These are phyloP conservation scores for Temnopleurus reevesii DNA, from an alignment of 53 echinoderm and acorn worm genomes.

Conservation along the genomic window DNA sequence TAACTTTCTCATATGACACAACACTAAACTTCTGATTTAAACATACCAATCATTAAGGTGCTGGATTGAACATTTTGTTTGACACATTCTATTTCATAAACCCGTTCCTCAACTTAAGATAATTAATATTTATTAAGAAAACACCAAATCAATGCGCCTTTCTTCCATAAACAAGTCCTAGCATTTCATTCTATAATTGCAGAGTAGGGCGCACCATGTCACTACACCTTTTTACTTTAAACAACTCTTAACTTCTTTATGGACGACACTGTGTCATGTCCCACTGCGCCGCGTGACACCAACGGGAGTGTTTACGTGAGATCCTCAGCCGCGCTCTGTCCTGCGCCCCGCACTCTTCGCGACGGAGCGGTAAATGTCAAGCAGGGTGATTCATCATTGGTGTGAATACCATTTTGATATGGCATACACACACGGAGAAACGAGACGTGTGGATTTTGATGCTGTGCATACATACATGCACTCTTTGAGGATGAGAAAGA, in stretches of 20 bases:
- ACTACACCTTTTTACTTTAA: neutral
- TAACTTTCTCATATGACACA: too few relatives aligned
- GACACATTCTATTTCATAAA: too few relatives aligned
- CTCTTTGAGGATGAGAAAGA: neutral
- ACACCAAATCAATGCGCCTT: too few relatives aligned
- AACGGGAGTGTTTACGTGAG: neutral
- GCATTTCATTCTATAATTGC: too few relatives aligned
- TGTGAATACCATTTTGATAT: neutral
- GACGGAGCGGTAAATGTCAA: slow-evolving; percentile 43
- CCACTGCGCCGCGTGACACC: neutral
- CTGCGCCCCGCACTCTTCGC: neutral
- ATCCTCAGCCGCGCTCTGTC: neutral
- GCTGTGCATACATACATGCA: neutral
- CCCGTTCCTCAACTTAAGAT: too few relatives aligned
- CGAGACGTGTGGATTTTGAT: neutral
- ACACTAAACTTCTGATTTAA: too few relatives aligned
- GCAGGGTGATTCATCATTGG: slow-evolving; percentile 48
- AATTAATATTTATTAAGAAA: too few relatives aligned
- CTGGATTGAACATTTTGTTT: too few relatives aligned
- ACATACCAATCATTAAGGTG: too few relatives aligned
- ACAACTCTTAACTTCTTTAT: neutral
- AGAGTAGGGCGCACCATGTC: too few relatives aligned
- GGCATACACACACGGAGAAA: neutral
- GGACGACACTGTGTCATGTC: slow-evolving; percentile 12
- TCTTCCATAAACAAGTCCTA: neutral